Percentiles rank a stretch among this genome's conserved stretches.
These are phyloP conservation scores for Latrodectus geometricus DNA, from an alignment of 1,140 invertebrate species.

Conservation along the genomic window DNA sequence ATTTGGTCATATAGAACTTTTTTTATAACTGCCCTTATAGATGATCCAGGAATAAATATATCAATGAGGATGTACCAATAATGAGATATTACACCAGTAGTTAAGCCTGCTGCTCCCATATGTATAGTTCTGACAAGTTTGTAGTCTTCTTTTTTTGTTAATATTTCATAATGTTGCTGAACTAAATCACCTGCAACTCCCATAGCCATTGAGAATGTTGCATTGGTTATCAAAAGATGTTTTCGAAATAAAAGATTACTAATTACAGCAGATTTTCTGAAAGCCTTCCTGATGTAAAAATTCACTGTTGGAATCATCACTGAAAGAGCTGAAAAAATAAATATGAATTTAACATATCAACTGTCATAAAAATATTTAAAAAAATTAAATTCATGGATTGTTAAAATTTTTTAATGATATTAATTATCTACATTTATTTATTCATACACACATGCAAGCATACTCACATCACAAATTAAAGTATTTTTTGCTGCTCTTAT, in stretches of 20 bases:
- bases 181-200: conserved; percentile 84
- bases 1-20: conserved; percentile 91
- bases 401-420: no score
- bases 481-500: no score
- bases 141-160: conserved; percentile 70
- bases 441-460: no score
- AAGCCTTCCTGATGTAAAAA: not conserved
- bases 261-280: not conserved
- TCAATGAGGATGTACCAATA: conserved; percentile 79
- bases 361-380: no score
- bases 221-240: conserved; percentile 84
- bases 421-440: no score
- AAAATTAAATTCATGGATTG: no score
- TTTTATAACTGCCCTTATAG: conserved; percentile 78
- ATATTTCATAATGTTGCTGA: conserved; percentile 87
- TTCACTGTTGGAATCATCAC: conserved; percentile 35
- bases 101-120: conserved; percentile 83
- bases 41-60: conserved; percentile 77
- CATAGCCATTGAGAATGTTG: conserved; percentile 81
- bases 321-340: not conserved
- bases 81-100: conserved; percentile 75
- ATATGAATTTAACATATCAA: no score
- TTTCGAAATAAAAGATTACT: conserved; percentile 59
- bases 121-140: conserved; percentile 78
- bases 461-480: no score